A percentile compares a stretch with the other conserved stretches of the same genome.
Conservation (phyloP, 2,113 vertebrate species). For the Zosterops pallidus region DNA sequence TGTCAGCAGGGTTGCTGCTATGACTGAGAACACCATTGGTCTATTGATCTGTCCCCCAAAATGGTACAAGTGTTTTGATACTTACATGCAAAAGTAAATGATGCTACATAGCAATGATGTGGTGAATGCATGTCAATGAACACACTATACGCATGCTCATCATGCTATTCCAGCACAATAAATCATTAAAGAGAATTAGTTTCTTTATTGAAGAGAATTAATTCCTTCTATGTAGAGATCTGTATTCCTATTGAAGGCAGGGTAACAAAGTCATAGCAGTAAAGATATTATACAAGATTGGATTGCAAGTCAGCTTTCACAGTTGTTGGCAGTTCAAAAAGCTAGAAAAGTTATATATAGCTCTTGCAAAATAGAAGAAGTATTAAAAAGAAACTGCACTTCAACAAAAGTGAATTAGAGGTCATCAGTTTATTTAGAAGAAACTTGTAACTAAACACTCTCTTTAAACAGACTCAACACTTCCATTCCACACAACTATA, state of each 20-base stretch:
- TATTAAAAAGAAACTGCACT: background rate
- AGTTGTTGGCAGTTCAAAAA: background rate
- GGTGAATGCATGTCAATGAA: background rate
- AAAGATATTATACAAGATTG: background rate
- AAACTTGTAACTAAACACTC: background rate
- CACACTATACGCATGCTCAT: fast-evolving
- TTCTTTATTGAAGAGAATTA: background rate
- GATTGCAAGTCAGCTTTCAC: background rate
- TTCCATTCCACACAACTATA: background rate
- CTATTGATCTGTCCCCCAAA: background rate
- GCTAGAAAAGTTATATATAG: background rate
- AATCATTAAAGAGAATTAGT: background rate
- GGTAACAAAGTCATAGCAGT: background rate
- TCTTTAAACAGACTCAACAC: background rate
- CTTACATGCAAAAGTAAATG: background rate
- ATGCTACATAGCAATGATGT: background rate
- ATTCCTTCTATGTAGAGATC: background rate
- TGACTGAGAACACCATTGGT: background rate
- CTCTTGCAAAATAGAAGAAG: background rate
- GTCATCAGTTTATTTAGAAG: background rate
- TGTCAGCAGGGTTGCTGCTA: background rate
- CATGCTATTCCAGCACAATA: background rate
- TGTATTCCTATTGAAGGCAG: background rate
- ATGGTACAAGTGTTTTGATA: background rate
- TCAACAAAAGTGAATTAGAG: background rate